Evolutionary conservation across 2,113 vertebrate species (phyloP).

Genomic region (Bufo bufo): DNA sequence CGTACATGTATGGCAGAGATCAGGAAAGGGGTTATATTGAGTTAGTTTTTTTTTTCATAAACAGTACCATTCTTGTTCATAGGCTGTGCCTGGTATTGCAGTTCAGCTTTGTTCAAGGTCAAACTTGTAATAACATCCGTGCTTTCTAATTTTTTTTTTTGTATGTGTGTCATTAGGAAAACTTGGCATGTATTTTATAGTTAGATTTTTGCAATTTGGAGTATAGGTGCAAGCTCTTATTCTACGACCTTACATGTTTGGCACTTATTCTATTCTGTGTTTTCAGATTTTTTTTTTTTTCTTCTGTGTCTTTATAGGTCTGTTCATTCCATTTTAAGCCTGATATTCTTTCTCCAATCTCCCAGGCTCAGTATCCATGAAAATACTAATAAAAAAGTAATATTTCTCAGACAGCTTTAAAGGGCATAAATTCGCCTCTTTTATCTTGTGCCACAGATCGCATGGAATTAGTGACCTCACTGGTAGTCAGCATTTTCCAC

Average conservation of each 20-base stretch:
- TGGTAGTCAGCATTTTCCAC: constrained; percentile 49
- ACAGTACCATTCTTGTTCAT: neutral
- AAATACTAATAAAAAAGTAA: constrained; percentile 55
- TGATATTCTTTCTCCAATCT: constrained; percentile 51
- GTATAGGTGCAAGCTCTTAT: neutral
- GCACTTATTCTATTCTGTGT: constrained; percentile 8
- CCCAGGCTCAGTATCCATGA: constrained; percentile 47
- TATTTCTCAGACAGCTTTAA: constrained; percentile 50
- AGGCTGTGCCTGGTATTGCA: neutral
- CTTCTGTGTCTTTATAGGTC: constrained; percentile 29
- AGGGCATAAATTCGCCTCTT: constrained; percentile 51
- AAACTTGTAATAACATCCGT: neutral
- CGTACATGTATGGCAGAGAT: too few relatives aligned
- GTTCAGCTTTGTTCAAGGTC: neutral
- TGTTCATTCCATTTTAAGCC: constrained; percentile 44
- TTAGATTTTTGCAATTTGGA: neutral
- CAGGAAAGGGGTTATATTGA: too few relatives aligned
- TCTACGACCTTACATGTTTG: constrained; percentile 21
- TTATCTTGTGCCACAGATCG: constrained; percentile 52
- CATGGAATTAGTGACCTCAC: constrained; percentile 50
- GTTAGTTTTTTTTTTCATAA: too few relatives aligned
- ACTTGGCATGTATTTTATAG: neutral
- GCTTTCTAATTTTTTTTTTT: neutral
- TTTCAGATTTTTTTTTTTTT: constrained; percentile 18
- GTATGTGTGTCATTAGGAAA: neutral